These are phyloP conservation scores for Conomelus anceps DNA, from an alignment of 2,888 invertebrate species.

Conservation along the genomic window DNA sequence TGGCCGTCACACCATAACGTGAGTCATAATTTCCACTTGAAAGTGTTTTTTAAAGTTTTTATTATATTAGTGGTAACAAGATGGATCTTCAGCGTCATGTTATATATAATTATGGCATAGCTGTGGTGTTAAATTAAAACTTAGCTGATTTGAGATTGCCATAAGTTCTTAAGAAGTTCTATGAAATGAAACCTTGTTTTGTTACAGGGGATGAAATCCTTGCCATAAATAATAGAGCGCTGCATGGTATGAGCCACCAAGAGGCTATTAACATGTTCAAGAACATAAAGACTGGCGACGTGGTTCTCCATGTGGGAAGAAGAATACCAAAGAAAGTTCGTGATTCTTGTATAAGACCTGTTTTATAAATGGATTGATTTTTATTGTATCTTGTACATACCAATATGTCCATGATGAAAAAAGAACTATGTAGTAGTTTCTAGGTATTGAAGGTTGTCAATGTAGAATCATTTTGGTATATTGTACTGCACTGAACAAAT, in stretches of 20 bases:
- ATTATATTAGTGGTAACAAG: too few relatives aligned
- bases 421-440: not conserved
- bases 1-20: too few relatives aligned
- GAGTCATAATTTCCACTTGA: too few relatives aligned
- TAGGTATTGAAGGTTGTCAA: not conserved
- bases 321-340: constrained; percentile 36
- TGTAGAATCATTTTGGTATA: too few relatives aligned
- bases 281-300: constrained; percentile 67
- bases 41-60: too few relatives aligned
- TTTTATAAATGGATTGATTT: not conserved
- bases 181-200: constrained; percentile 13
- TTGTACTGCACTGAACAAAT: too few relatives aligned
- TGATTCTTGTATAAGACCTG: constrained; percentile 18
- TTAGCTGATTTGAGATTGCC: not conserved
- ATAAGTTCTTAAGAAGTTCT: too few relatives aligned
- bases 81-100: too few relatives aligned
- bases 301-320: constrained; percentile 65
- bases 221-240: constrained; percentile 69
- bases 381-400: not conserved
- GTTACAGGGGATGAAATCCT: constrained; percentile 71
- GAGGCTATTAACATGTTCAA: constrained; percentile 75
- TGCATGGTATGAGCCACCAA: constrained; percentile 68
- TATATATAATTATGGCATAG: too few relatives aligned
- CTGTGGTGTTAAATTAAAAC: too few relatives aligned
- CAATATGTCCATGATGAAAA: not conserved